Base-by-base conservation (phyloP, 2,888 invertebrate species). In the Cryptus viduatorius region DNA sequence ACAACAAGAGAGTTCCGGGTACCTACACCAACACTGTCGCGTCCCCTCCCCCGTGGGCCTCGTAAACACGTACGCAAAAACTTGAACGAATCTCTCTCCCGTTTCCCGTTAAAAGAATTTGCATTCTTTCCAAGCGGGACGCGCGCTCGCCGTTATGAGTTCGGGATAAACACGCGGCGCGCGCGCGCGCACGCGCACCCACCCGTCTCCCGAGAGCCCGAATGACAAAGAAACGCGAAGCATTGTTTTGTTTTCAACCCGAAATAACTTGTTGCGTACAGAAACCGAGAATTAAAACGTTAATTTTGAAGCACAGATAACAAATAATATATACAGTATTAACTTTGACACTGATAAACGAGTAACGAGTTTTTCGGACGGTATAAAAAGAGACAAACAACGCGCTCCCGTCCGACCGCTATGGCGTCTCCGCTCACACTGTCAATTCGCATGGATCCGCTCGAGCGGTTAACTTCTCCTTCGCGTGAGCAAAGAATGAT, bases 251-350 rank as follows among this genome's bases (percentile, higher is more conserved):
- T 16, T 50, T n/a, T 50, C n/a, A 1, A 92, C 92, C 90, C 91
- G 90, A 92, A 93, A 92, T 92, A 90, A 92, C 92, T 93, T 89
- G 91, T 91, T 73, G 10, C 69, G 42, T 37, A 19, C 56, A 53
- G 56, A 44, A 69, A 65, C 50, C 12, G 50, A 16, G 31, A 3
- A 16, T 65, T 8, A 3, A 29, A 7, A 19, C 64, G 19, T n/a
- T 77, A 48, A 44, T 4, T 77, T 53, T 65, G 7, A 4, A 37
- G 37, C 5, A 37, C 5, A 37, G 8, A 0, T 8, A 37, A 37
- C 8, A 37, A 37, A 4, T 37, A 37, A 37, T 37, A 37, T 2
- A 8, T 4, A 37, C 1, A 37, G 37, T 37, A 37, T 7, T 37
- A 37, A 37, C 0, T 7, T 37, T 8, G 37, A 37, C 8, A 37